A percentile compares a stretch with the other conserved stretches of the same genome.
Conservation (phyloP, 1,140 invertebrate species). For the Drosophila persimilis region DNA sequence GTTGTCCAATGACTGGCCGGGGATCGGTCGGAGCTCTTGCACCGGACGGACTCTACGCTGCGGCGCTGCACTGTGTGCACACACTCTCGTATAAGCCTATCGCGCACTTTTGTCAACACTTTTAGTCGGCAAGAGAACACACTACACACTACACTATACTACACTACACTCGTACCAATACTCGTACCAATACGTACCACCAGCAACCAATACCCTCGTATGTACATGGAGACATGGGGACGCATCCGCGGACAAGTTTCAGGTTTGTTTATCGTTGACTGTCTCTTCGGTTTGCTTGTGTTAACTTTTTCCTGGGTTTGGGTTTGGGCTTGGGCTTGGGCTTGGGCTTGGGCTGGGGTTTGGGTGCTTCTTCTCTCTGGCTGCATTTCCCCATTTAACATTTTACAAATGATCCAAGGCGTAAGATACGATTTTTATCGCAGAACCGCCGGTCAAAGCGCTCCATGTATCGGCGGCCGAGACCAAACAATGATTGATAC, state of each 20-base stretch:
- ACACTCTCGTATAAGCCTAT: slow-evolving; percentile 58
- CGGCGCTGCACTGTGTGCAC: slow-evolving; percentile 10
- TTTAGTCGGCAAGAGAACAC: slow-evolving; percentile 63
- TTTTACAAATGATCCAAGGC: slow-evolving; percentile 75
- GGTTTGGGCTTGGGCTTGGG: slow-evolving; percentile 1
- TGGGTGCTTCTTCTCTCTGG: background rate
- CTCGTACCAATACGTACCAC: too few relatives aligned
- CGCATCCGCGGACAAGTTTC: slow-evolving; percentile 67
- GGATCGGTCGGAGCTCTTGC: slow-evolving; percentile 41
- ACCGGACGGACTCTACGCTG: too few relatives aligned
- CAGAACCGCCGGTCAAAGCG: slow-evolving; percentile 31
- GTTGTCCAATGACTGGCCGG: slow-evolving; percentile 56
- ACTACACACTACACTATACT: slow-evolving; percentile 25
- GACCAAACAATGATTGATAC: slow-evolving; percentile 55
- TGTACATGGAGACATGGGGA: slow-evolving; percentile 25
- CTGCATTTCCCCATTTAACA: slow-evolving; percentile 53
- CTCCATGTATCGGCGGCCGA: slow-evolving; percentile 21
- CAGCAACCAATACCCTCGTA: background rate
- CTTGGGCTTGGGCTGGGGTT: background rate
- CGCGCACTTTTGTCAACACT: slow-evolving; percentile 80
- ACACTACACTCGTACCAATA: slow-evolving; percentile 31
- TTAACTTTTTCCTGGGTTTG: slow-evolving; percentile 51
- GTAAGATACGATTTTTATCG: slow-evolving; percentile 75
- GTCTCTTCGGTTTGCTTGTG: slow-evolving; percentile 51
- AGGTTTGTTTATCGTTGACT: slow-evolving; percentile 64